Conservation (phyloP, 1,140 invertebrate species). For the Muscidifurax raptorellus region DNA sequence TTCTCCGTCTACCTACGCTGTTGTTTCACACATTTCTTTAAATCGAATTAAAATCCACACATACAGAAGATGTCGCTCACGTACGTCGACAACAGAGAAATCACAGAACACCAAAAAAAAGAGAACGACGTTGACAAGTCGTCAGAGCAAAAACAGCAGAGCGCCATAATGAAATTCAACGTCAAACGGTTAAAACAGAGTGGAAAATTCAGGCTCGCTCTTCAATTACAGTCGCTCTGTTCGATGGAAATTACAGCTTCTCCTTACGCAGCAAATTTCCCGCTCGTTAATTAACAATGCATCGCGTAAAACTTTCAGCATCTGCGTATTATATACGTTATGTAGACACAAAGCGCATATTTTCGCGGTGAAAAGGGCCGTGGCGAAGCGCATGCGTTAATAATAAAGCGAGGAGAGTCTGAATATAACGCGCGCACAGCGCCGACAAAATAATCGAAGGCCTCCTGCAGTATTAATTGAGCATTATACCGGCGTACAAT, state of each 20-base stretch:
- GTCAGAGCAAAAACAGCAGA: not conserved
- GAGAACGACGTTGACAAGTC: not conserved
- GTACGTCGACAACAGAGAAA: not conserved
- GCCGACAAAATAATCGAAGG: conserved; percentile 30
- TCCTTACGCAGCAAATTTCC: not conserved
- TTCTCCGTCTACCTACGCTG: too few relatives aligned
- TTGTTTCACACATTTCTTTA: too few relatives aligned
- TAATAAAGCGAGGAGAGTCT: conserved; percentile 30
- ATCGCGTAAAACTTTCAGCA: conserved; percentile 29
- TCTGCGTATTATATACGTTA: conserved; percentile 43
- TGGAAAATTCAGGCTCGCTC: not conserved
- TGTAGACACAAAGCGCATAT: not conserved
- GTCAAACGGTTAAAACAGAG: not conserved
- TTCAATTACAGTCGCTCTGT: not conserved
- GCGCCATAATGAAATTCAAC: not conserved
- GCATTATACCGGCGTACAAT: conserved; percentile 35
- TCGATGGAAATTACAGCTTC: not conserved
- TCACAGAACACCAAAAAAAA: not conserved
- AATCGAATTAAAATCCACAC: not conserved
- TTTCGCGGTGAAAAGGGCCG: not conserved
- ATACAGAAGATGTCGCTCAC: not conserved
- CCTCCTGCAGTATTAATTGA: conserved; percentile 48
- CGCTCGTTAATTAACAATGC: conserved; percentile 39
- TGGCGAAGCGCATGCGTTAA: conserved; percentile 29
- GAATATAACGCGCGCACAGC: conserved; percentile 8